phyloP scores from a whole-genome alignment of 2,888 invertebrate species.

The Parascotia fuliginaria region DNA sequence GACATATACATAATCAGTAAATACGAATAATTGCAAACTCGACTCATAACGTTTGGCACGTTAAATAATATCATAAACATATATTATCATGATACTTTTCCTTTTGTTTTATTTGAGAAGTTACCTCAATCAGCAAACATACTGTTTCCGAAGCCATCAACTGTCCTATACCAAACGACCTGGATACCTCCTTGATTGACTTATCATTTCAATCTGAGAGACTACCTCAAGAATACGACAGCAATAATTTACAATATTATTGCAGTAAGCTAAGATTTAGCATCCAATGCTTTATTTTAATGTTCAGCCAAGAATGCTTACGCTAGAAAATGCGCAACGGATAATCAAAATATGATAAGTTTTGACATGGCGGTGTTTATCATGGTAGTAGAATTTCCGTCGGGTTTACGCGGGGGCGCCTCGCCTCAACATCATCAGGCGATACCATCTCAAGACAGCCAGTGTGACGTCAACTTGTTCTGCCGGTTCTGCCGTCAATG shows the following conservation, averaged over 20 bases:
- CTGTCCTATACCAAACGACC: conserved; percentile 50
- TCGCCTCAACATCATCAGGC: conserved; percentile 62
- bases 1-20: too few relatives aligned
- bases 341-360: not conserved
- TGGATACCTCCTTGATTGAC: conserved; percentile 63
- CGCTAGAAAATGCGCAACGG: conserved; percentile 3
- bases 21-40: not conserved
- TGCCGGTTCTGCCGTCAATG: conserved; percentile 65
- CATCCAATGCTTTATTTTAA: conserved; percentile 8
- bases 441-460: conserved; percentile 64
- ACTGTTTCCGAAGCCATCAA: conserved; percentile 33
- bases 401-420: conserved; percentile 65
- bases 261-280: not conserved
- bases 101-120: not conserved
- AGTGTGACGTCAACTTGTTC: conserved; percentile 56
- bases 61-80: too few relatives aligned
- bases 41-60: too few relatives aligned
- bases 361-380: not conserved
- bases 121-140: conserved; percentile 30
- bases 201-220: conserved; percentile 64
- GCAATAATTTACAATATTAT: not conserved
- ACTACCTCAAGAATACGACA: conserved; percentile 14
- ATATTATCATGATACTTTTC: not conserved
- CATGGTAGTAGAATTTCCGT: conserved; percentile 5
- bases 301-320: rapidly evolving